phyloP scores from a whole-genome alignment of 2,113 vertebrate species.

The Girardinichthys multiradiatus region DNA sequence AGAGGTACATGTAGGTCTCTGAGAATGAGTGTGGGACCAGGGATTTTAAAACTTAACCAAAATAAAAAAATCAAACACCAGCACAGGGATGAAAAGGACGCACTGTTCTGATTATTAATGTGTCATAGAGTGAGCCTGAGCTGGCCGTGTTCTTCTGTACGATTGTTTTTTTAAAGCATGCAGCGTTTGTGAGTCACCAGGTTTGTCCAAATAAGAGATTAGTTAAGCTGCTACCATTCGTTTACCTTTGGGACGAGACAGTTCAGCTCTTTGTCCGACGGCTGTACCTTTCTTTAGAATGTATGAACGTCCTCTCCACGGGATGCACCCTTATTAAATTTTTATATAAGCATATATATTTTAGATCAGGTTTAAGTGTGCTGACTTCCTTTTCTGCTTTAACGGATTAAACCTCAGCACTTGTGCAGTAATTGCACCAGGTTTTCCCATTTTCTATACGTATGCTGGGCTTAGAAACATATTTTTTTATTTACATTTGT shows the following conservation, averaged over 20 bases:
- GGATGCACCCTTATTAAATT: slow-evolving; percentile 50
- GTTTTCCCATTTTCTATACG: slow-evolving; percentile 62
- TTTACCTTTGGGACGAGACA: slow-evolving; percentile 57
- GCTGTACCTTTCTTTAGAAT: slow-evolving; percentile 76
- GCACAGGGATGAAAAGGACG: slow-evolving; percentile 66
- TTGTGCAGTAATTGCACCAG: slow-evolving; percentile 56
- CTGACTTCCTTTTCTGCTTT: slow-evolving; percentile 52
- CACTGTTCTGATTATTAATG: slow-evolving; percentile 56
- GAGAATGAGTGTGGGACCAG: slow-evolving; percentile 47
- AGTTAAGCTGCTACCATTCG: slow-evolving; percentile 62
- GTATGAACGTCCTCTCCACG: slow-evolving; percentile 59
- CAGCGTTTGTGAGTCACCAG: slow-evolving; percentile 62
- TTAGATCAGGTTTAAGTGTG: slow-evolving; percentile 66
- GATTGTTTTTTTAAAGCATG: slow-evolving; percentile 54
- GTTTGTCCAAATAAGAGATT: slow-evolving; percentile 60
- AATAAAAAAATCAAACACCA: slow-evolving; percentile 72
- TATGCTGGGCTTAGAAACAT: slow-evolving; percentile 64
- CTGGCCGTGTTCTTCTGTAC: slow-evolving; percentile 58
- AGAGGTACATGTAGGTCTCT: slow-evolving; percentile 13
- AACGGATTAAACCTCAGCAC: slow-evolving; percentile 55
- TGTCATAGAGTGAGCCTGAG: slow-evolving; percentile 40
- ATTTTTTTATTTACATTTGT: slow-evolving; percentile 76
- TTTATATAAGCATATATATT: slow-evolving; percentile 33
- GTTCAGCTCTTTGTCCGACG: slow-evolving; percentile 47
- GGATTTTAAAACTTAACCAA: slow-evolving; percentile 59